Evolutionary conservation across 2,888 invertebrate genomes (phyloP).

Genomic region (Craniophora ligustri): DNA sequence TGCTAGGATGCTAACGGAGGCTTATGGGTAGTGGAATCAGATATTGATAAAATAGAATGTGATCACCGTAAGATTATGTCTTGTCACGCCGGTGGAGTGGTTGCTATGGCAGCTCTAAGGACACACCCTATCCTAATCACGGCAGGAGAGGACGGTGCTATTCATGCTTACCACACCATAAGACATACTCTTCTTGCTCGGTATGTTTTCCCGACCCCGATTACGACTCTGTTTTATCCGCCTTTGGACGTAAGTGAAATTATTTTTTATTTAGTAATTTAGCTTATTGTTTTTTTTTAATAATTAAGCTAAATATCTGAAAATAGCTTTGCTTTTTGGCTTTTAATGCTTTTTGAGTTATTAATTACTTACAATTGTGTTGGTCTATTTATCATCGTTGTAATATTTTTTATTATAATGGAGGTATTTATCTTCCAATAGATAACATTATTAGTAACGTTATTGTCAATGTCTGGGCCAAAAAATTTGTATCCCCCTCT

Average conservation of each 20-base stretch:
- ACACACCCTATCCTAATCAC: slow-evolving; percentile 91
- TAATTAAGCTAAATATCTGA: background rate
- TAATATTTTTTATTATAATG: too few relatives aligned
- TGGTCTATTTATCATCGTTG: too few relatives aligned
- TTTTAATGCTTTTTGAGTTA: too few relatives aligned
- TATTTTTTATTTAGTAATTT: background rate
- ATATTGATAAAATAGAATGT: slow-evolving; percentile 81
- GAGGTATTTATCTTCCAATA: too few relatives aligned
- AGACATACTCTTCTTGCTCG: slow-evolving; percentile 88
- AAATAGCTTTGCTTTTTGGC: background rate
- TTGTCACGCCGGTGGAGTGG: slow-evolving; percentile 93
- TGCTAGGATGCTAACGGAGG: slow-evolving; percentile 95
- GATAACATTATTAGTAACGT: too few relatives aligned
- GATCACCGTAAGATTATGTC: slow-evolving; percentile 86
- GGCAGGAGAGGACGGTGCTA: slow-evolving; percentile 91
- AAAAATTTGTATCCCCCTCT: background rate
- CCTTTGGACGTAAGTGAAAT: slow-evolving; percentile 88
- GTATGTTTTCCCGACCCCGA: slow-evolving; percentile 85
- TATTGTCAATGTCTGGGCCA: too few relatives aligned
- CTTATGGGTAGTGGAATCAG: slow-evolving; percentile 87
- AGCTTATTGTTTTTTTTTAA: background rate
- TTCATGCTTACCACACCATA: slow-evolving; percentile 92
- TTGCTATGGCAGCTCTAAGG: slow-evolving; percentile 91
- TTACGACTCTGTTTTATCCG: slow-evolving; percentile 91
- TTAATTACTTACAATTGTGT: too few relatives aligned